A percentile compares a stretch with the other conserved stretches of the same genome.
Evolutionary conservation across 2,113 vertebrate species (phyloP).

Genomic region (Symphodus melops): DNA sequence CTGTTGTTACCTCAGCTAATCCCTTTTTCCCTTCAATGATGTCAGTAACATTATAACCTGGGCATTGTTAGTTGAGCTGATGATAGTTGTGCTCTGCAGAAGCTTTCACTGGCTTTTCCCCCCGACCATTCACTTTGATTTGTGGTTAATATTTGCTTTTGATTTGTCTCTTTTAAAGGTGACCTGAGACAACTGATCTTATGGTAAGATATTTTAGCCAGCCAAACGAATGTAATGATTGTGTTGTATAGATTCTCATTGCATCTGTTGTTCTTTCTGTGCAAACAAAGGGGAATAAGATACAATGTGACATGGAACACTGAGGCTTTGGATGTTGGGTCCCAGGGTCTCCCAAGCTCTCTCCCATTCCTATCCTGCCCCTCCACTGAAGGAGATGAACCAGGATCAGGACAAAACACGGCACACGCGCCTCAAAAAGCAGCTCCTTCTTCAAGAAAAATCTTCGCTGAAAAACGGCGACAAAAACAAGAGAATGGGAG

Average conservation of each 20-base stretch:
- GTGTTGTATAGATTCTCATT: background rate
- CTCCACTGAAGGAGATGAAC: slow-evolving; percentile 47
- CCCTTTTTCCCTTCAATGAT: slow-evolving; percentile 77
- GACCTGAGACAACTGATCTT: slow-evolving; percentile 89
- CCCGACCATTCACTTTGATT: slow-evolving; percentile 67
- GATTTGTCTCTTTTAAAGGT: slow-evolving; percentile 77
- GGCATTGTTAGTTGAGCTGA: slow-evolving; percentile 76
- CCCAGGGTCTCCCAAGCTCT: slow-evolving; percentile 80
- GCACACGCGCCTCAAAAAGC: slow-evolving; percentile 15
- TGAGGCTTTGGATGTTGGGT: slow-evolving; percentile 84
- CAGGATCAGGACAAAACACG: slow-evolving; percentile 17
- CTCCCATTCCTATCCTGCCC: slow-evolving; percentile 86
- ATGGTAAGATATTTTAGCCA: slow-evolving; percentile 83
- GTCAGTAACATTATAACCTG: slow-evolving; percentile 79
- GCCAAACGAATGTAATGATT: background rate
- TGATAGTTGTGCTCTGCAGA: slow-evolving; percentile 52
- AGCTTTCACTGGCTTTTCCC: slow-evolving; percentile 57
- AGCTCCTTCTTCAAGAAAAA: slow-evolving; percentile 13
- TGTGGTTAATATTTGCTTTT: slow-evolving; percentile 40
- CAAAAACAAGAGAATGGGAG: background rate
- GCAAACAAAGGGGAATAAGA: slow-evolving; percentile 85
- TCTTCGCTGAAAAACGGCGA: slow-evolving; percentile 31
- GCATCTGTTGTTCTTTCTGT: slow-evolving; percentile 3
- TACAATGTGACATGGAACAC: slow-evolving; percentile 91
- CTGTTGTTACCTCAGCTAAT: slow-evolving; percentile 69